Evolutionary conservation across 2,113 vertebrate genomes (phyloP).

Genomic region (Pantherophis guttatus): DNA sequence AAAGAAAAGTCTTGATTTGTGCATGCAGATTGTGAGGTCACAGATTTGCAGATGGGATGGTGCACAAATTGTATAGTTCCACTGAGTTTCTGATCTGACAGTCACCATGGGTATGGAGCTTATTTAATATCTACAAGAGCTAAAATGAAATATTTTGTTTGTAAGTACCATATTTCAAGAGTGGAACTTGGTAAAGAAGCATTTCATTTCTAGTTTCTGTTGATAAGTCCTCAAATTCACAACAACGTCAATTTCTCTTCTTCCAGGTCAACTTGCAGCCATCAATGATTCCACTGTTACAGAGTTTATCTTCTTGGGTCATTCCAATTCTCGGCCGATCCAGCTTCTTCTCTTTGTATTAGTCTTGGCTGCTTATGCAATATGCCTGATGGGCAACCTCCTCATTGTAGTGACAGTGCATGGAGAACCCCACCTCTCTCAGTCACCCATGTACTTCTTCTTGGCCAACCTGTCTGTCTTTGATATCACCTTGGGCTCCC

Average conservation of each 20-base stretch:
- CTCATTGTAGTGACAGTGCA: constrained; percentile 49
- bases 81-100: neutral
- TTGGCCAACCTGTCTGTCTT: constrained; percentile 57
- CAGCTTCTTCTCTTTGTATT: constrained; percentile 53
- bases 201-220: neutral
- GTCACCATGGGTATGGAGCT: neutral
- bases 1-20: too few species aligned
- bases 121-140: neutral
- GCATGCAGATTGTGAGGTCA: neutral
- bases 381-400: constrained; percentile 54
- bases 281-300: constrained; percentile 50
- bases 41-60: neutral
- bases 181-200: neutral
- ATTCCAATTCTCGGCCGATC: constrained; percentile 46
- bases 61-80: neutral
- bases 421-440: constrained; percentile 38
- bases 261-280: neutral
- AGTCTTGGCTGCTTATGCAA: constrained; percentile 45
- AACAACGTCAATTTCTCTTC: neutral
- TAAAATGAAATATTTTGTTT: neutral
- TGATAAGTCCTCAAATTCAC: neutral
- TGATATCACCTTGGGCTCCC: constrained; percentile 56
- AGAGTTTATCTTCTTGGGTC: constrained; percentile 59
- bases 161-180: neutral
- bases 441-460: constrained; percentile 66